phyloP scores from a whole-genome alignment of 2,113 vertebrate species.

The Prunella fulvescens region DNA sequence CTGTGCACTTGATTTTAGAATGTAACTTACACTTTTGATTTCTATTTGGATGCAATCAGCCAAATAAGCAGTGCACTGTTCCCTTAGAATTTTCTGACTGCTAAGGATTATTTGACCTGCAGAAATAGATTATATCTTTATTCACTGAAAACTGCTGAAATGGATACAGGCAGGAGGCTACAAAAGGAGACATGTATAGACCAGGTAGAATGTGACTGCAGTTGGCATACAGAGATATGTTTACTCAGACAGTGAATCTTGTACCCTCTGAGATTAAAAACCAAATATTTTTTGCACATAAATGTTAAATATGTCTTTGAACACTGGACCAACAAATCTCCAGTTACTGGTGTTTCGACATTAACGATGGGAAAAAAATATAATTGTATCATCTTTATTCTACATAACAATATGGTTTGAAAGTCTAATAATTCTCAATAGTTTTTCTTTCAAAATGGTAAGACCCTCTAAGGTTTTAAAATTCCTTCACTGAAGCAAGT shows the following conservation, averaged over 20 bases:
- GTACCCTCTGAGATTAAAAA: neutral
- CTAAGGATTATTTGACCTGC: conserved; percentile 34
- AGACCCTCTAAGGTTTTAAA: neutral
- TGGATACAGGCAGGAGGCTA: neutral
- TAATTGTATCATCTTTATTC: neutral
- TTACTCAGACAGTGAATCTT: conserved; percentile 2
- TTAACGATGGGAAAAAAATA: neutral
- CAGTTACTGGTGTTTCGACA: neutral
- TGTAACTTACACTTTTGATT: conserved; percentile 31
- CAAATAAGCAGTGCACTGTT: conserved; percentile 30
- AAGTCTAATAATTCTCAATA: neutral
- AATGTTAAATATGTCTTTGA: neutral
- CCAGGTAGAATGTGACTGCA: neutral
- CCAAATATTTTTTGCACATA: neutral
- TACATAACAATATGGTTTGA: neutral
- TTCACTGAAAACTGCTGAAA: conserved; percentile 25
- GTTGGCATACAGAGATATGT: neutral
- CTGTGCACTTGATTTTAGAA: neutral
- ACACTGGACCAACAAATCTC: neutral
- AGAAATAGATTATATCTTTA: conserved; percentile 38
- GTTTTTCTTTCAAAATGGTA: neutral
- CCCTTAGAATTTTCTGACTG: conserved; percentile 2
- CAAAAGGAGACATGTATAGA: neutral
- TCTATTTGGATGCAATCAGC: conserved; percentile 21
- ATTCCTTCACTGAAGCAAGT: neutral